A percentile compares a stretch with the other conserved stretches of the same genome.
Conservation (phyloP, 2,797 vertebrate species). For the Rhodeus uyekii region DNA sequence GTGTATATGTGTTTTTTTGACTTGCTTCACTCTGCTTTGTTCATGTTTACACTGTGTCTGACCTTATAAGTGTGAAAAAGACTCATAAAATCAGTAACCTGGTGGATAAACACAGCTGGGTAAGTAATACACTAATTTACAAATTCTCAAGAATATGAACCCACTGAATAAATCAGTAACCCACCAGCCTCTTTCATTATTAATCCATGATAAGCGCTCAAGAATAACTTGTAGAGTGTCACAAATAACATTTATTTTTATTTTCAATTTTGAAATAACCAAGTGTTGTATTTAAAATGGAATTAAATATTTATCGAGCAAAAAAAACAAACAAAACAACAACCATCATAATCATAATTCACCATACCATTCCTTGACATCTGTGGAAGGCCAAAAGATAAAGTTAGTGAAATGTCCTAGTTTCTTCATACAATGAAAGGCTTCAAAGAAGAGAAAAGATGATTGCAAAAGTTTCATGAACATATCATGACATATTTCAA, state of each 20-base stretch:
- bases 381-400: background rate
- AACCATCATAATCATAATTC: background rate
- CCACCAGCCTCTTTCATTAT: background rate
- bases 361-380: background rate
- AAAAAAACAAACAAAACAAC: background rate
- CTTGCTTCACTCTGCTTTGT: background rate
- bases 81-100: background rate
- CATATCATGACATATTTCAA: background rate
- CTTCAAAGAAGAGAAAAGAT: background rate
- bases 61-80: background rate
- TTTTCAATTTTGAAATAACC: background rate
- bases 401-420: background rate
- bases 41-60: background rate
- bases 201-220: background rate
- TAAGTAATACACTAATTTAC: background rate
- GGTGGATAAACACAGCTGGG: background rate
- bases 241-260: background rate
- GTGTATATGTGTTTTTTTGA: background rate
- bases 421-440: background rate
- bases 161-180: background rate
- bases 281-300: background rate
- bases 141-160: background rate
- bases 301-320: background rate
- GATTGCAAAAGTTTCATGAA: background rate
- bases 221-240: background rate